Percentiles rank a stretch among this genome's conserved stretches.
These are phyloP conservation scores for Microtus pennsylvanicus DNA, from an alignment of 2,113 vertebrate species.

Conservation along the genomic window DNA sequence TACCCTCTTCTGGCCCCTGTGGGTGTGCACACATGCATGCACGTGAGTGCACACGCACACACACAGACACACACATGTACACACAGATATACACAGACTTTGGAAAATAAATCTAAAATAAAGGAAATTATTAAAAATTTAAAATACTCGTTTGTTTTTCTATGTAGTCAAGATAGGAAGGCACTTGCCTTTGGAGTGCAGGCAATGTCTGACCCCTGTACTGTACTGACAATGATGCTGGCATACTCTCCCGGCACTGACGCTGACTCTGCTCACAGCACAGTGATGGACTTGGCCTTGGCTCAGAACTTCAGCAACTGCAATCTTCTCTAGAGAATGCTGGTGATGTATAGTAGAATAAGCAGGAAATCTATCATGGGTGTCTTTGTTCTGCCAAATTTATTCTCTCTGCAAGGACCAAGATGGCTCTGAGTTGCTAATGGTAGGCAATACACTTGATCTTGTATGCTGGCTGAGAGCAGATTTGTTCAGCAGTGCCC, in stretches of 20 bases:
- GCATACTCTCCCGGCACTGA: background rate
- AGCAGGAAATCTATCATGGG: conserved; percentile 18
- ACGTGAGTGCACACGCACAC: too few species aligned
- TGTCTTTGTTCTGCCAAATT: conserved; percentile 63
- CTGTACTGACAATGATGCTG: background rate
- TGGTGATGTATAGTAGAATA: background rate
- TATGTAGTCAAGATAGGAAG: background rate
- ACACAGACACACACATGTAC: background rate
- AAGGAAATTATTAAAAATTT: background rate
- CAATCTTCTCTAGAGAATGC: conserved; percentile 45
- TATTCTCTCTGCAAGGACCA: conserved; percentile 23
- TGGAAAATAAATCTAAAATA: background rate
- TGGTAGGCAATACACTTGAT: background rate
- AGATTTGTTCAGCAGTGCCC: conserved; percentile 39
- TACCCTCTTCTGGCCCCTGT: background rate
- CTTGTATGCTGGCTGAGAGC: background rate
- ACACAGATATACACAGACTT: background rate
- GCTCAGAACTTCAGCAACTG: background rate
- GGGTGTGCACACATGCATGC: too few species aligned
- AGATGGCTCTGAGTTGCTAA: background rate
- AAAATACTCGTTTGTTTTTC: background rate
- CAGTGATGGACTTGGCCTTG: background rate
- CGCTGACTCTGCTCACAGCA: conserved; percentile 23
- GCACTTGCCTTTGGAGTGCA: background rate
- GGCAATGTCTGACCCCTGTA: background rate